Evolutionary conservation across 2,888 invertebrate species (phyloP), one percentile per base, ranked within the genome.

Genomic region (Ectropis crepuscularia): DNA sequence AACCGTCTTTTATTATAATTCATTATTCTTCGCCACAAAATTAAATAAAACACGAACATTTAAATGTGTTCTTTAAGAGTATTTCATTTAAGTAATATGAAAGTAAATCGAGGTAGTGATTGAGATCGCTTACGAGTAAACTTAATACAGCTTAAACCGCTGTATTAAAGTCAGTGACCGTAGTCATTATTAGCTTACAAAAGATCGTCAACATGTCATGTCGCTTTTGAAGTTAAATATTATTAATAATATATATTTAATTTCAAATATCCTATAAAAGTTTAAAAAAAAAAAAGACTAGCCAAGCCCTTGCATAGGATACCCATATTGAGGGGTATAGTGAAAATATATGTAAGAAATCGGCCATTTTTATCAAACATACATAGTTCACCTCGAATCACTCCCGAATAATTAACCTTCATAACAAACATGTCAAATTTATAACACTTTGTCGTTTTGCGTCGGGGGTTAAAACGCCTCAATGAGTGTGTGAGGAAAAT

Each of bases 21-120:
- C 50, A n/a, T 38, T 39, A 39, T 12, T 9, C 39, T 50, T 37
- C 12, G 6, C 2, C 50, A 10, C 7, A 12, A 38, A 50, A 16
- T 42, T 51, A 53, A 41, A 42, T 49, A 43, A 11, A 50, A 57
- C 6, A 37, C 50, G 9, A 48, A 2, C 2, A 48, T 53, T 60
- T 10, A 60, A 41, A 11, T n/a, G 5, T 16, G 43, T 48, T 38
- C 36, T 69, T n/a, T 9, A 43, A 73, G 67, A 73, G 68, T 75
- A 72, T 71, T 51, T 41, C n/a, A 57, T 53, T 57, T 48, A 47
- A 50, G 57, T 55, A 57, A 55, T 63, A 45, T 45, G 16, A 63
- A 57, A 59, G 53, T 55, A 62, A 61, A 70, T 68, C 42, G 62
- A 47, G 50, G n/a, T 49, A 37, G 53, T 53, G 57, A 66, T 57